Base-by-base conservation (phyloP, 2,113 vertebrate species). In the Pagrus major region DNA sequence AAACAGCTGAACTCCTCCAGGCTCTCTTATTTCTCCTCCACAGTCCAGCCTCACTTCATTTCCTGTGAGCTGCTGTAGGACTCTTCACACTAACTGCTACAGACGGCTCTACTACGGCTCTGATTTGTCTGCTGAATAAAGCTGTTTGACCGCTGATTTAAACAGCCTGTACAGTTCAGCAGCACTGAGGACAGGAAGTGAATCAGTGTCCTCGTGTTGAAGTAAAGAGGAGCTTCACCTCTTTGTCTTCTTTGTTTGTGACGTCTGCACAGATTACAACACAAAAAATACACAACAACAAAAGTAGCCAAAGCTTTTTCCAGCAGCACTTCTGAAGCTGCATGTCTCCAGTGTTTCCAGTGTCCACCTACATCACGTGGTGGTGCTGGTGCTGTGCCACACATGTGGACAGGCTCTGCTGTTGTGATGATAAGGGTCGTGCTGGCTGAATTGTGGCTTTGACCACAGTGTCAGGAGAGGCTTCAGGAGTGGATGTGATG, bases 71-170 rank as follows among this genome's bases (percentile, higher is more conserved):
- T 65, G 0, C 29, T 42, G 54, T 2, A 20, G 1, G 75, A 63
- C 39, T 78, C 14, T 55, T 9, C 18, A 44, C 2, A 59, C 55
- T 59, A 44, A 72, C 44, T 35, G 68, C 46, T 59, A 3, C 68
- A 77, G 35, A 27, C 71, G 12, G 25, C 3, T 66, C 61, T 15
- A 9, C 58, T 37, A 0, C 31, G 25, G 21, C 61, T 71, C 59
- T 35, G 54, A 80, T 69, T 71, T 12, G 39, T 51, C 23, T 56
- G 64, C 49, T 71, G 23, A 70, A 60, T 54, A 15, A 59, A 76
- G 6, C 75, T 21, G 49, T 66, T n/a, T 58, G 65, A 73, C 76
- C 8, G 27, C 35, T 64, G 37, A 71, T 78, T 77, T 78, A 86
- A 82, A 51, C 65, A 29, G 2, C 11, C 23, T 11, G 68, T 49